A percentile compares a stretch with the other conserved stretches of the same genome.
Evolutionary conservation across 2,113 vertebrate genomes (phyloP).

Genomic region (Pao palembangensis): DNA sequence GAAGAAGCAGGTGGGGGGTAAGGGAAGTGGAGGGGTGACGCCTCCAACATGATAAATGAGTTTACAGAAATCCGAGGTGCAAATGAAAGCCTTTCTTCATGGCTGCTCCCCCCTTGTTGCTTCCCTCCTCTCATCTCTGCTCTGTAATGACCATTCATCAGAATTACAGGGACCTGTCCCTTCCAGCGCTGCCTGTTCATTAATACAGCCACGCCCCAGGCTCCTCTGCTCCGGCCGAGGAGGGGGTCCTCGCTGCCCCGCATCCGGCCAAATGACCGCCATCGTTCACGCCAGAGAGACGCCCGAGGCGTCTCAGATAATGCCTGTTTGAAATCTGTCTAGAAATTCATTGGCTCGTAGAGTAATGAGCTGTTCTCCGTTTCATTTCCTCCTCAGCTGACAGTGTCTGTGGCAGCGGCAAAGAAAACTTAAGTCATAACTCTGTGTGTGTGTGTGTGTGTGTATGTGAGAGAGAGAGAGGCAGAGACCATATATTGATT

Average conservation of each 20-base stretch:
- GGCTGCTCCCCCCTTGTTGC: constrained; percentile 43
- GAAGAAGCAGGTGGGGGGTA: constrained; percentile 6
- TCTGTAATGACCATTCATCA: constrained; percentile 81
- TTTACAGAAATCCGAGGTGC: constrained; percentile 73
- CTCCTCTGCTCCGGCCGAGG: constrained; percentile 58
- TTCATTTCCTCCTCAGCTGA: constrained; percentile 19
- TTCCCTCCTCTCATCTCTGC: constrained; percentile 49
- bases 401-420: constrained; percentile 37
- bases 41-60: constrained; percentile 75
- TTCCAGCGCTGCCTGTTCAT: constrained; percentile 73
- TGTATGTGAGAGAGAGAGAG: no score
- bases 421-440: constrained; percentile 5
- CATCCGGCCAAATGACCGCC: constrained; percentile 77
- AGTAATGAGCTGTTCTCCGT: constrained; percentile 48
- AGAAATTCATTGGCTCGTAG: constrained; percentile 58
- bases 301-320: constrained; percentile 62
- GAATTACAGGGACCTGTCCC: constrained; percentile 78
- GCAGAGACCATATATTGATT: constrained; percentile 52
- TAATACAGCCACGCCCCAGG: constrained; percentile 71
- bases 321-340: constrained; percentile 60
- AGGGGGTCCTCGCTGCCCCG: constrained; percentile 68
- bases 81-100: constrained; percentile 70
- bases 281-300: constrained; percentile 69
- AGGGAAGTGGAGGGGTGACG: constrained; percentile 34
- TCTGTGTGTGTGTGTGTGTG: no score